phyloP scores from a whole-genome alignment of 1,140 invertebrate species.

The Eupristina koningsbergeri region DNA sequence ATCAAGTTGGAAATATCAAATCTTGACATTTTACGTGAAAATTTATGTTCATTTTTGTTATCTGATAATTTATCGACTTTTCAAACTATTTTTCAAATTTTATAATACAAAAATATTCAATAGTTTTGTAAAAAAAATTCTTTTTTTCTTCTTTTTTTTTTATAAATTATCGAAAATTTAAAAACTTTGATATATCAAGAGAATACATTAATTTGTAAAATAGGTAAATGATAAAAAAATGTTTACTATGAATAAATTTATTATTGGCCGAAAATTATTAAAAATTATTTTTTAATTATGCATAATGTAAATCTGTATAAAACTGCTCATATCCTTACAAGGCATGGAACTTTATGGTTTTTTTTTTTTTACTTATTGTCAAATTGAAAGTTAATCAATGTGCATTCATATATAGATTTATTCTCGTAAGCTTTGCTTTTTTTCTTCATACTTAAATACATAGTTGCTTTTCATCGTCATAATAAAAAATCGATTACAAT shows the following conservation, averaged over 20 bases:
- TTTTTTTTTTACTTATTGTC: background rate
- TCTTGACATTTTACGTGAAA: background rate
- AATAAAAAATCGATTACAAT: background rate
- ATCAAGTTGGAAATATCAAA: background rate
- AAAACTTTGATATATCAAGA: no score
- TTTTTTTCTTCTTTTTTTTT: no score
- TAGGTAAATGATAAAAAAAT: no score
- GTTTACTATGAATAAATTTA: no score
- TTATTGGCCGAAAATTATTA: no score
- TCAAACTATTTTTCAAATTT: background rate
- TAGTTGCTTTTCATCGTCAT: slow-evolving; percentile 12
- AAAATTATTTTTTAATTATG: no score
- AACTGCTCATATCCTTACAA: background rate
- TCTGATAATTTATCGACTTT: background rate
- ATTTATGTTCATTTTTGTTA: background rate
- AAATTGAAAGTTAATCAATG: background rate
- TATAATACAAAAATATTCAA: background rate
- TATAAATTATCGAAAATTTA: no score
- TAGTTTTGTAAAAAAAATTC: no score
- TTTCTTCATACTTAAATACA: background rate
- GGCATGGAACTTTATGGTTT: background rate
- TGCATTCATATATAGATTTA: background rate
- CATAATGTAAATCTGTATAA: no score
- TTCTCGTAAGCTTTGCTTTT: slow-evolving; percentile 13
- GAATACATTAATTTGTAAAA: no score